Base-by-base conservation (phyloP, 1,140 invertebrate species). In the Palaemon carinicauda region DNA sequence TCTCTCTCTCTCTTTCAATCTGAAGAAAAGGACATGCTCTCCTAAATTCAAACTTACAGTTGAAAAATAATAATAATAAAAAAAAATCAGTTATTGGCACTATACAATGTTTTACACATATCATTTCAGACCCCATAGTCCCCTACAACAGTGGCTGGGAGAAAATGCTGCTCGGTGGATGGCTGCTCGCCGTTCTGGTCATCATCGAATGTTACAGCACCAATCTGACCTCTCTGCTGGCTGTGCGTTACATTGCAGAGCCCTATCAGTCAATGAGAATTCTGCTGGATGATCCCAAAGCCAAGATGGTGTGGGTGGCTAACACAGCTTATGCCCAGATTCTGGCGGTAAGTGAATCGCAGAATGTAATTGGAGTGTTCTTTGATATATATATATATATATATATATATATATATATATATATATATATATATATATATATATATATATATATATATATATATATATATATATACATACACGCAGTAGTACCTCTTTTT, bases 231-330 rank as follows among this genome's bases (percentile, higher is more conserved):
- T 80, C 77, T 29, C 53, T 80, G 12, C 77, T 80, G 53, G 77
- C 77, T 17, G 77, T 80, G 77, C 77, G 77, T 4, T 21, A 56
- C 77, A 80, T 80, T 53, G 52, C 77, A 17, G 52, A 80, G 51
- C 77, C 77, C 77, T 56, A 56, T 54, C 77, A 80, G 77, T 56
- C 51, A 10, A 53, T 80, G 3, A 56, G 52, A 31, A 54, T 56
- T 54, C 52, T 80, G 52, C 41, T 56, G 10, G 77, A 80, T 54
- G 77, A 80, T 54, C 27, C n/a, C 15, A n/a, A 19, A 21, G 50
- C 52, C 21, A 54, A 41, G 10, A 19, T 78, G 9, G 21, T 53
- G 2, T 14, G 51, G 75, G 19, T 10, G 10, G n/a, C 75, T 14
- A 78, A 53, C 14, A 78, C 50, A 0, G 27, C 53, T 14, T 14